phyloP scores from a whole-genome alignment of 2,888 invertebrate species.

The Rhamphomyia laevipes region DNA sequence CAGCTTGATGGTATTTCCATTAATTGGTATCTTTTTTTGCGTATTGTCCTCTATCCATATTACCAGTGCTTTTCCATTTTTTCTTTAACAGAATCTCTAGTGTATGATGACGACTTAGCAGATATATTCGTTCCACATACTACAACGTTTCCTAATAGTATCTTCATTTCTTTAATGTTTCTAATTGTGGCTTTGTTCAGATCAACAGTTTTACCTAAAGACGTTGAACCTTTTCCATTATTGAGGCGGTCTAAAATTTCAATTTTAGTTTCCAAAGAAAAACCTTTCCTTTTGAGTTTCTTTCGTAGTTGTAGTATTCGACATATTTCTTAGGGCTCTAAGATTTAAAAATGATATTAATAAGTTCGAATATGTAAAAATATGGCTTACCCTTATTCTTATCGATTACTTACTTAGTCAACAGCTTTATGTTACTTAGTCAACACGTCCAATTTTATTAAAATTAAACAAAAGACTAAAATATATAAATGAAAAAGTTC shows the following conservation, averaged over 20 bases:
- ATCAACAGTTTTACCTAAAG: conserved; percentile 12
- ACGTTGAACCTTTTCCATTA: conserved; percentile 11
- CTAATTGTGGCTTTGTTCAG: conserved; percentile 16
- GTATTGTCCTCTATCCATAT: conserved; percentile 5
- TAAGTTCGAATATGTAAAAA: too few species aligned
- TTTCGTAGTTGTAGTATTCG: too few species aligned
- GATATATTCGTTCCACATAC: neutral
- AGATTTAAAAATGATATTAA: too few species aligned
- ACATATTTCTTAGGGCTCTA: too few species aligned
- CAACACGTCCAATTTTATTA: too few species aligned
- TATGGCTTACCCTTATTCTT: too few species aligned
- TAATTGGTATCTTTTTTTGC: neutral
- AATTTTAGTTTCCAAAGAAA: too few species aligned
- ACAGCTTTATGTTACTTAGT: too few species aligned
- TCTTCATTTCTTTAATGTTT: conserved; percentile 14
- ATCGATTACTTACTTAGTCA: too few species aligned
- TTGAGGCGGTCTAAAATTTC: conserved; percentile 3
- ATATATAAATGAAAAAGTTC: too few species aligned
- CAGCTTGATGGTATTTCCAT: neutral
- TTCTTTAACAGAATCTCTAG: conserved; percentile 1
- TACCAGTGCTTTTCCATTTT: conserved; percentile 3
- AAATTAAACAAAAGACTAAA: too few species aligned
- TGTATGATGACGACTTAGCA: neutral
- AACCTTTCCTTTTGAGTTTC: too few species aligned
- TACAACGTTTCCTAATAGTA: neutral